Evolutionary conservation across 2,888 invertebrate species (phyloP).

Genomic region (Clitarchus hookeri): DNA sequence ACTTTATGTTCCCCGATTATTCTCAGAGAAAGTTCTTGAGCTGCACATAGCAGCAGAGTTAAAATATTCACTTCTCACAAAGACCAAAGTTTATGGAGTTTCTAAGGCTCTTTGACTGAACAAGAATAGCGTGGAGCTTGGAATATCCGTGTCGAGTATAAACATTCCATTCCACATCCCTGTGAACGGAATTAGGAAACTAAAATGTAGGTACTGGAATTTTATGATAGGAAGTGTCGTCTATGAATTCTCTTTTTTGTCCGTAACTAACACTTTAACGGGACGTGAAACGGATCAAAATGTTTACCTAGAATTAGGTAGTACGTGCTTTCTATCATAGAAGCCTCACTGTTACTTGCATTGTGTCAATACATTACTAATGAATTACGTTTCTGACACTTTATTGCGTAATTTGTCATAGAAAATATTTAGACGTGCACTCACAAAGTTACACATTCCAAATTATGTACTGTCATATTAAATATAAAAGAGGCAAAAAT

Average conservation of each 20-base stretch:
- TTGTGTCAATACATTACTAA: neutral
- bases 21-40: neutral
- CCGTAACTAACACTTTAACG: constrained; percentile 14
- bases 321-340: constrained; percentile 2
- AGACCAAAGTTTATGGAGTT: neutral
- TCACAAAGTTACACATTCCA: neutral
- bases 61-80: constrained; percentile 14
- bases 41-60: neutral
- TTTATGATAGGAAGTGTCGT: neutral
- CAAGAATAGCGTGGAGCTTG: neutral
- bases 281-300: neutral
- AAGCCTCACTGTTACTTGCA: neutral
- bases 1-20: neutral
- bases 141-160: neutral
- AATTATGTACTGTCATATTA: too few species aligned
- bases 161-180: constrained; percentile 2
- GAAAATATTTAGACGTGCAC: neutral
- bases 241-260: neutral
- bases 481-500: too few species aligned
- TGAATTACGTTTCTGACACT: neutral
- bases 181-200: neutral
- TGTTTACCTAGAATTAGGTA: constrained; percentile 14
- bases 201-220: constrained; percentile 7
- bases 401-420: neutral
- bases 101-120: constrained; percentile 7